phyloP scores from a whole-genome alignment of 2,797 vertebrate genomes.

The Cossypha niveicapilla region DNA sequence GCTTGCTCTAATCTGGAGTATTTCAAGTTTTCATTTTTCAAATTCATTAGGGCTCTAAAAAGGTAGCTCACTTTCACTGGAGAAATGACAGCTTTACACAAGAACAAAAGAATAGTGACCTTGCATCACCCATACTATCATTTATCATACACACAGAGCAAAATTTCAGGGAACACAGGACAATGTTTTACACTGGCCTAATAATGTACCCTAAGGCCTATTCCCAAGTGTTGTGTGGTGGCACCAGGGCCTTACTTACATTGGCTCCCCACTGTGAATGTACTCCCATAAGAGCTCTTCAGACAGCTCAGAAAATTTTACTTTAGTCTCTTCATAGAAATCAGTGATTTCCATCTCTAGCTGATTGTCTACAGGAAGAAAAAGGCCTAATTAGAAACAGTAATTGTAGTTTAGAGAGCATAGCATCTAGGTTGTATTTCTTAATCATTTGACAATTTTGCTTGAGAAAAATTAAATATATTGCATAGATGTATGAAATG shows the following conservation, averaged over 20 bases:
- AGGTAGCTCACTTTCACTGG: neutral
- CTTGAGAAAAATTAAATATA: neutral
- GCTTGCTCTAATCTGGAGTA: neutral
- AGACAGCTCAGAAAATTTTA: constrained; percentile 91
- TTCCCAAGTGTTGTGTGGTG: neutral
- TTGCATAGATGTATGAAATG: neutral
- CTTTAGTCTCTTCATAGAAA: constrained; percentile 95
- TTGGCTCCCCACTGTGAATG: constrained; percentile 93
- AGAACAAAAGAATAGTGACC: neutral
- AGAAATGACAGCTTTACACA: neutral
- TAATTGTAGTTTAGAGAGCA: neutral
- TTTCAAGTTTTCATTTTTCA: neutral
- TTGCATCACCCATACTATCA: neutral
- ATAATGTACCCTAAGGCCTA: neutral
- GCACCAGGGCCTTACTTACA: constrained; percentile 79
- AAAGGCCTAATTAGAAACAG: neutral
- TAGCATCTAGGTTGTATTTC: neutral
- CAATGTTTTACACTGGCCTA: neutral
- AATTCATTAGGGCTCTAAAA: neutral
- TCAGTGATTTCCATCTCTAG: constrained; percentile 78
- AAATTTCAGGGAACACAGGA: neutral
- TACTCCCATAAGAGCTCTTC: constrained; percentile 95
- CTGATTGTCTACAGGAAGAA: constrained; percentile 68
- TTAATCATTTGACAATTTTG: neutral
- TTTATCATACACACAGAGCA: neutral